These are phyloP conservation scores for Lynx canadensis DNA, from an alignment of 2,113 vertebrate genomes.

Conservation along the genomic window DNA sequence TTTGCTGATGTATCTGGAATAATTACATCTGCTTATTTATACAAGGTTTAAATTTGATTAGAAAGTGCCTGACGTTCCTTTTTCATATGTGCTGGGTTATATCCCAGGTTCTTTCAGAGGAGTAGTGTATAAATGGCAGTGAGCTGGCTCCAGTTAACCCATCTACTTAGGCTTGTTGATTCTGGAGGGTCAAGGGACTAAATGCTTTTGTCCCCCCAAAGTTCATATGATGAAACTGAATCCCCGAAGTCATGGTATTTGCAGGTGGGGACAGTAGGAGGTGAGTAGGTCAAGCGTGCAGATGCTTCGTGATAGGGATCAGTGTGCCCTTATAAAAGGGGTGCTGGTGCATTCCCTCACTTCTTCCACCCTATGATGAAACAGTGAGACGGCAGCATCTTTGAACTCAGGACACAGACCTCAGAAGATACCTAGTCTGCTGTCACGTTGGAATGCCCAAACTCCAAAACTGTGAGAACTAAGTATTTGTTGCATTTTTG, in stretches of 20 bases:
- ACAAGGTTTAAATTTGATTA: constrained; percentile 59
- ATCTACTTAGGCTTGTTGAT: not conserved
- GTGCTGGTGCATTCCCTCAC: accelerated
- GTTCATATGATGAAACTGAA: not conserved
- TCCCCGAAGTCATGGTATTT: not conserved
- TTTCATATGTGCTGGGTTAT: not conserved
- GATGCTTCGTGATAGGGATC: not conserved
- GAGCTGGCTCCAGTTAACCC: not conserved
- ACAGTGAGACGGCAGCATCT: not conserved
- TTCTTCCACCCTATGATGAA: not conserved
- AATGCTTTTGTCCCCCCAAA: not conserved
- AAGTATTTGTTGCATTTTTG: not conserved
- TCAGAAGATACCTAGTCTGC: not conserved
- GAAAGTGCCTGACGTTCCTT: not conserved
- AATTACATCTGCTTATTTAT: constrained; percentile 61
- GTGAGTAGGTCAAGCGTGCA: not conserved
- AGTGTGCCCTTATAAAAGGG: not conserved
- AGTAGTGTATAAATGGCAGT: not conserved
- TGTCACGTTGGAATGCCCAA: not conserved
- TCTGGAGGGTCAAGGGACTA: not conserved
- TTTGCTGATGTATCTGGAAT: constrained; percentile 34
- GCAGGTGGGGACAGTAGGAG: not conserved
- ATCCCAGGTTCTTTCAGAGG: not conserved
- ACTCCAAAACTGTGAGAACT: not conserved
- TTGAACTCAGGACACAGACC: not conserved